A percentile compares a stretch with the other conserved stretches of the same genome.
These are phyloP conservation scores for Magallana nippona DNA, from an alignment of 2,888 invertebrate species.

Conservation along the genomic window DNA sequence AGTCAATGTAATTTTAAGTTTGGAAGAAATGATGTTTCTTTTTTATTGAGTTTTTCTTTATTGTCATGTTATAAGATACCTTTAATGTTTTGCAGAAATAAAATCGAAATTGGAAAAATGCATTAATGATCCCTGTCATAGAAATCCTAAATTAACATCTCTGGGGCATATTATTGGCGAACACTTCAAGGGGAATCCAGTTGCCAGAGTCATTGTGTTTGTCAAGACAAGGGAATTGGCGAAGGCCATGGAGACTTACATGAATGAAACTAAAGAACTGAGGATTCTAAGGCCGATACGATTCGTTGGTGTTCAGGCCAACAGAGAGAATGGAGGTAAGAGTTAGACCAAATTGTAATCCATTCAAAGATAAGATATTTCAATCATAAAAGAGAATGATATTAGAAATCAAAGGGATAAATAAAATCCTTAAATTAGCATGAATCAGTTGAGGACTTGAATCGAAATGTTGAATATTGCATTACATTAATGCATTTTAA, in stretches of 20 bases:
- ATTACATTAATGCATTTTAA: too few species aligned
- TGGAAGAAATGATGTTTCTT: too few species aligned
- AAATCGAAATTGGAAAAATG: slow-evolving; percentile 41
- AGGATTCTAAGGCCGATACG: slow-evolving; percentile 63
- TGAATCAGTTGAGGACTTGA: too few species aligned
- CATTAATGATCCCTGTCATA: too few species aligned
- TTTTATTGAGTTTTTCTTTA: too few species aligned
- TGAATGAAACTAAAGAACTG: slow-evolving; percentile 66
- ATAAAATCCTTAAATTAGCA: too few species aligned
- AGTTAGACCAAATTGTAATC: neutral
- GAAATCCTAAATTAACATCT: slow-evolving; percentile 71
- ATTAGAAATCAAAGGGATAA: too few species aligned
- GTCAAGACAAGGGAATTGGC: slow-evolving; percentile 76
- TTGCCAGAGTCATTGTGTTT: slow-evolving; percentile 73
- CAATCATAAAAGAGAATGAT: too few species aligned
- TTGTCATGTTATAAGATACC: too few species aligned
- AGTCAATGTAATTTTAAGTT: too few species aligned
- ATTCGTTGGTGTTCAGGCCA: slow-evolving; percentile 65
- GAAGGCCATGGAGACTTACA: slow-evolving; percentile 70
- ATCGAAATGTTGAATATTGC: too few species aligned
- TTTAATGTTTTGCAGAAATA: slow-evolving; percentile 38
- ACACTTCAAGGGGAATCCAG: slow-evolving; percentile 53
- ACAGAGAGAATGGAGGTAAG: slow-evolving; percentile 47
- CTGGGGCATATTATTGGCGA: slow-evolving; percentile 63
- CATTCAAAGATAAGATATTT: neutral